phyloP scores from a whole-genome alignment of 1,140 invertebrate species.

The Mamestra configurata region DNA sequence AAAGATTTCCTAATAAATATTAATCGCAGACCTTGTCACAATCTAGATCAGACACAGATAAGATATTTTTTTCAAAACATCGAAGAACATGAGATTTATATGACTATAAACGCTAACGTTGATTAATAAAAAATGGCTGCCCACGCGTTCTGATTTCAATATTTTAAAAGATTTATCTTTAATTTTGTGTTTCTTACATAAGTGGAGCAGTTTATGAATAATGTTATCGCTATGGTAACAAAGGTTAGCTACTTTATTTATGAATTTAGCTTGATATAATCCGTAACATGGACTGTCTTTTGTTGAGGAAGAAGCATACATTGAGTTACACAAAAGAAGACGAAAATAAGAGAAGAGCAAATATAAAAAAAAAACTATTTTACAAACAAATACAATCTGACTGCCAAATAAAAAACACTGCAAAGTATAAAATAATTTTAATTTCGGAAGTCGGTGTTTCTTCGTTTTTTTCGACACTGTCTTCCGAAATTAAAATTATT shows the following conservation, averaged over 20 bases:
- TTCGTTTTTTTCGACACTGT: too few relatives aligned
- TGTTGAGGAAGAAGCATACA: not conserved
- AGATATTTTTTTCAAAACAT: not conserved
- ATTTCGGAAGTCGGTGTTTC: too few relatives aligned
- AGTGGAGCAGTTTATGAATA: constrained; percentile 36
- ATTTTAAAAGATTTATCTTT: not conserved
- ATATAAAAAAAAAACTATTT: too few relatives aligned
- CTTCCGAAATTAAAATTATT: too few relatives aligned
- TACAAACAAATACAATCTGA: too few relatives aligned
- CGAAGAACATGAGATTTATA: not conserved
- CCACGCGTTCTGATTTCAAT: constrained; percentile 36
- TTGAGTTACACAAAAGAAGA: too few relatives aligned
- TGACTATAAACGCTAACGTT: constrained; percentile 4
- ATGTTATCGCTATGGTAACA: not conserved
- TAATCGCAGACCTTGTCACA: not conserved
- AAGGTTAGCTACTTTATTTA: constrained; percentile 8
- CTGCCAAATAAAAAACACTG: too few relatives aligned
- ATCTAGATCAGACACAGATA: constrained; percentile 15
- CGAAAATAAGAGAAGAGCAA: not conserved
- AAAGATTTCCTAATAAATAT: not conserved
- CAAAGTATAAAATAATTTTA: too few relatives aligned
- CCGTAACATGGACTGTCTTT: not conserved
- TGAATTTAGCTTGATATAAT: not conserved
- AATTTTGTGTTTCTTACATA: constrained; percentile 12
- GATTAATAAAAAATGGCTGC: constrained; percentile 29